phyloP scores from a whole-genome alignment of 2,888 invertebrate species.

The Sinotaia quadrata region DNA sequence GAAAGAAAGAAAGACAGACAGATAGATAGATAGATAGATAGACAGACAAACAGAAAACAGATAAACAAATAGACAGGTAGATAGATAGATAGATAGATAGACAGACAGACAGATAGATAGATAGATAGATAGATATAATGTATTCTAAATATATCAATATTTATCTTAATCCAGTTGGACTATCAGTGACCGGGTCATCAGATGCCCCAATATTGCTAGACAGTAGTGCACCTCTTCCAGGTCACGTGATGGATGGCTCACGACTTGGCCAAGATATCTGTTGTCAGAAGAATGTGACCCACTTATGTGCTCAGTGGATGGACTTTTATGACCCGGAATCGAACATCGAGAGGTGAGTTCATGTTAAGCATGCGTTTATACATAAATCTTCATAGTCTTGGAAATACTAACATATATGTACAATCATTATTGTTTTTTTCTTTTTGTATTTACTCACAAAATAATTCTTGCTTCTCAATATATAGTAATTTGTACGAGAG shows the following conservation, averaged over 20 bases:
- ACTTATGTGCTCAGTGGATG: constrained; percentile 50
- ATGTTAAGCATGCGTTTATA: not conserved
- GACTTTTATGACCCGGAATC: constrained; percentile 56
- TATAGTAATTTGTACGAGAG: not conserved
- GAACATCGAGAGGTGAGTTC: constrained; percentile 35
- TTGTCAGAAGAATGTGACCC: constrained; percentile 41
- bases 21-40: too few species aligned
- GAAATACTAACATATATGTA: too few species aligned
- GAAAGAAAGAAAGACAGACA: too few species aligned
- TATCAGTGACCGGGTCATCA: not conserved
- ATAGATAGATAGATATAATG: too few species aligned
- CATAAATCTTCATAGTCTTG: too few species aligned
- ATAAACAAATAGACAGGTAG: too few species aligned
- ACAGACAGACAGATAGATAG: too few species aligned
- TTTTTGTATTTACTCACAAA: not conserved
- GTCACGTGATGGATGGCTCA: constrained; percentile 47
- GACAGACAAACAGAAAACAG: too few species aligned
- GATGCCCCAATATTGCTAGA: constrained; percentile 37
- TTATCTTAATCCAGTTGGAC: constrained; percentile 6
- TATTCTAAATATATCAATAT: too few species aligned
- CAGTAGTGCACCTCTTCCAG: constrained; percentile 45
- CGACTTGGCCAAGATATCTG: constrained; percentile 42
- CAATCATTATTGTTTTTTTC: not conserved
- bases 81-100: too few species aligned
- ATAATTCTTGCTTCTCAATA: not conserved